Percentiles rank a stretch among this genome's conserved stretches.
phyloP scores from a whole-genome alignment of 2,888 invertebrate species.

The Eupithecia exiguata region DNA sequence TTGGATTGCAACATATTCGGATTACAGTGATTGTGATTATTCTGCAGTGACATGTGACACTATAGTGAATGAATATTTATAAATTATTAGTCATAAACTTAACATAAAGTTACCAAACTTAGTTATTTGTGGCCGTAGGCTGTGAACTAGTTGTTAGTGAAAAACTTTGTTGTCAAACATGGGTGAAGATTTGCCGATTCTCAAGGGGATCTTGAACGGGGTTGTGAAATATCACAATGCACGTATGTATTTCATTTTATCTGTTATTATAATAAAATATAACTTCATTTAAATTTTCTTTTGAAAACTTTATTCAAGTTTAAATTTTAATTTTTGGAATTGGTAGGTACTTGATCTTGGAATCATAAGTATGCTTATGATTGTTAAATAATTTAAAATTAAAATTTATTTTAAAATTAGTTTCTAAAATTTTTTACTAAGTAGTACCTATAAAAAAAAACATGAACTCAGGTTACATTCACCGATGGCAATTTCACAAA shows the following conservation, averaged over 20 bases:
- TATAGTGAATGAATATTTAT: slow-evolving; percentile 56
- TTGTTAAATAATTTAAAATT: background rate
- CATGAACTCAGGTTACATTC: background rate
- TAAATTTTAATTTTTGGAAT: background rate
- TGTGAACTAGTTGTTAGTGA: slow-evolving; percentile 80
- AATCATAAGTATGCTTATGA: no score
- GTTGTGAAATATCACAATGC: slow-evolving; percentile 96
- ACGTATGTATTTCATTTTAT: slow-evolving; percentile 91
- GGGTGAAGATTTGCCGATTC: slow-evolving; percentile 95
- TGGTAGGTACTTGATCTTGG: background rate
- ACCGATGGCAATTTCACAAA: background rate
- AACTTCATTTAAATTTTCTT: background rate
- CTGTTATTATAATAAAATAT: slow-evolving; percentile 13
- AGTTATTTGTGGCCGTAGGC: slow-evolving; percentile 78
- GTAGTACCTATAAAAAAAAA: no score
- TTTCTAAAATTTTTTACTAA: background rate
- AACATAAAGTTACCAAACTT: slow-evolving; percentile 74
- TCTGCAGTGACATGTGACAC: slow-evolving; percentile 71
- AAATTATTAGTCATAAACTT: slow-evolving; percentile 61
- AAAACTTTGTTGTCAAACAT: slow-evolving; percentile 85
- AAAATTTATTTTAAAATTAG: background rate
- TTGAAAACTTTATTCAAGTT: background rate
- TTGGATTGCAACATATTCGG: slow-evolving; percentile 71
- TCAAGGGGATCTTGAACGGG: slow-evolving; percentile 95
- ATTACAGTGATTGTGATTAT: slow-evolving; percentile 78